Base-by-base conservation (phyloP, 2,888 invertebrate genomes). In the Mesoligia furuncula region DNA sequence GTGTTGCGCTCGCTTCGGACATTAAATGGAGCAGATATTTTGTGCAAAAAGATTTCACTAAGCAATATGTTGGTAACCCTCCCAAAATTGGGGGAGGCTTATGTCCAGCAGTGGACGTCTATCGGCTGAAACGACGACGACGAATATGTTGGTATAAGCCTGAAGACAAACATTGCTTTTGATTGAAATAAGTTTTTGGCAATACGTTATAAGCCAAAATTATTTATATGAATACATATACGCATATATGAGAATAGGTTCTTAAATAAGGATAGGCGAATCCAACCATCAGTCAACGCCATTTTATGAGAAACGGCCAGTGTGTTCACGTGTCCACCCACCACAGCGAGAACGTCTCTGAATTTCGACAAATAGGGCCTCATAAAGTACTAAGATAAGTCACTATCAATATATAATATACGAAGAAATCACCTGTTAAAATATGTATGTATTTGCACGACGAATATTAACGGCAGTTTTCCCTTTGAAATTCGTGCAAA, bases 401-500 rank as follows among this genome's bases (percentile, higher is more conserved):
- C 62, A 42, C 31, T 31, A 68, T 20, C 31, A 36, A 39, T 36
- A 36, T 24, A 69, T 51, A 69, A 54, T 17, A 65, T 48, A 79
- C 27, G 27, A 54, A 45, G 20, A 68, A 71, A 85, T 74, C 36
- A 59, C 62, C 57, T 62, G 61, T 36, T 42, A 66, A 74, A 79
- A 73, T 73, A 69, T 51, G 17, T 66, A 57, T 70, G 17, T 66
- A 57, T 70, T 61, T 24, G 45, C 51, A 54, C 27, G 51, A 72
- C 13, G n/a, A 67, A 39, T 67, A 54, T 70, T 66, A 48, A 51
- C n/a, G 36, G 1, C n/a, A 69, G 61, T 48, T 81, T 67, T 59
- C 65, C 59, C 74, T 82, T 78, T 54, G 75, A 75, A 75, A 73
- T 70, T 77, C 61, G 48, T 72, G 87, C 76, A 85, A 80, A 82